Conservation (phyloP, 2,113 vertebrate species). For the Limanda limanda region DNA sequence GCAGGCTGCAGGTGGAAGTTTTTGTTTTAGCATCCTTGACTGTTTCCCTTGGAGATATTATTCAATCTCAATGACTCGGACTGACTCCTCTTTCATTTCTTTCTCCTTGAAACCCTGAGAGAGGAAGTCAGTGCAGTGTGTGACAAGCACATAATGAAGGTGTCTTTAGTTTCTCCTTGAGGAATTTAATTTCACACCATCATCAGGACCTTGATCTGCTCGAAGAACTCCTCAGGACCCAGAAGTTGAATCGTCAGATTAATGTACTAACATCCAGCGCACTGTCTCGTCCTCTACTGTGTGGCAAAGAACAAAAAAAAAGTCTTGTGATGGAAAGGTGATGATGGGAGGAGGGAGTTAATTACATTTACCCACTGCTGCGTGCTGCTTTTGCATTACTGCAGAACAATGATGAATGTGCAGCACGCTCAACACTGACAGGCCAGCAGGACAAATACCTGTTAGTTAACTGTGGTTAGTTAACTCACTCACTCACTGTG, state of each 20-base stretch:
- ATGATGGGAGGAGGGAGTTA: background rate
- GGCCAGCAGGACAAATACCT: background rate
- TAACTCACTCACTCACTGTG: background rate
- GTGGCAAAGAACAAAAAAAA: background rate
- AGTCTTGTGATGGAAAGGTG: constrained; percentile 1
- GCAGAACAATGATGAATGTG: constrained; percentile 1
- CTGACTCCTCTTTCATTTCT: background rate
- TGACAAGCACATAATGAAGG: constrained; percentile 18
- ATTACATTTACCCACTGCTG: constrained; percentile 2
- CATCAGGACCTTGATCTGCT: background rate
- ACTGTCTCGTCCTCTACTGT: background rate
- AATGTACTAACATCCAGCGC: background rate
- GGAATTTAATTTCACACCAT: constrained; percentile 14
- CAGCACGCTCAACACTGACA: background rate
- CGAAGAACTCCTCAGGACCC: background rate
- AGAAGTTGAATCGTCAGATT: constrained; percentile 1
- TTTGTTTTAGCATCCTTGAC: too few species aligned
- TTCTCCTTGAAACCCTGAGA: background rate
- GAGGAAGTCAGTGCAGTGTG: background rate
- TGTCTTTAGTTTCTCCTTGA: constrained; percentile 1
- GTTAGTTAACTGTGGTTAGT: background rate
- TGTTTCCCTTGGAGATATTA: too few species aligned
- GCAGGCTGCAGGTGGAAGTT: too few species aligned
- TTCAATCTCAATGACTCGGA: too few species aligned
- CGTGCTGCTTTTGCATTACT: background rate